Evolutionary conservation across 1,140 invertebrate species (phyloP).

Genomic region (Zophobas morio): DNA sequence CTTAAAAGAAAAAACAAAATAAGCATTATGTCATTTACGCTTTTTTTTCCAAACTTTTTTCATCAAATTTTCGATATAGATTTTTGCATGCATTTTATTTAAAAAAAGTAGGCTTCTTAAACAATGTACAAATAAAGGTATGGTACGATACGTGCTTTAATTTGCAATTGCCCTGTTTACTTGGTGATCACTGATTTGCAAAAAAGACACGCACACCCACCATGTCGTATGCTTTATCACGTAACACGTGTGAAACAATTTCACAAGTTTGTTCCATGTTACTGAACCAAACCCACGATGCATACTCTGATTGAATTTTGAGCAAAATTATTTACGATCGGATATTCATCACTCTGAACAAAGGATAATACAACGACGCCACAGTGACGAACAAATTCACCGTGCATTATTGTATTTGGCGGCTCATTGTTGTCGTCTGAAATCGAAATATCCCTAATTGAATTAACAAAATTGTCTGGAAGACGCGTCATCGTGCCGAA

Average conservation of each 20-base stretch:
- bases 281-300: slow-evolving; percentile 35
- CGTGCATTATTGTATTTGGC: slow-evolving; percentile 3
- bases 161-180: slow-evolving; percentile 16
- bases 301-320: slow-evolving; percentile 39
- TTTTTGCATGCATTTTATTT: not conserved
- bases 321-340: slow-evolving; percentile 18
- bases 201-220: slow-evolving; percentile 16
- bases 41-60: no score
- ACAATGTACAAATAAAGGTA: slow-evolving; percentile 1
- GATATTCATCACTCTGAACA: slow-evolving; percentile 12
- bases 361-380: not conserved
- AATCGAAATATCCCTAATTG: slow-evolving; percentile 4
- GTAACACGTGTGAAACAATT: slow-evolving; percentile 24
- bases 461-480: slow-evolving; percentile 3
- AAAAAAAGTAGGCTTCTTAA: slow-evolving; percentile 24
- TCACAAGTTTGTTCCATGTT: slow-evolving; percentile 25
- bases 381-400: not conserved
- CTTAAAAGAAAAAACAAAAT: no score
- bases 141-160: slow-evolving; percentile 20
- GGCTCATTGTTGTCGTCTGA: slow-evolving; percentile 13
- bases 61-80: not conserved
- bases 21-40: no score
- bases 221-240: slow-evolving; percentile 14
- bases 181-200: slow-evolving; percentile 1
- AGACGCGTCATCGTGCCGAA: not conserved